These are phyloP conservation scores for Drosophila dives DNA, from an alignment of 2,888 invertebrate genomes.

Conservation along the genomic window DNA sequence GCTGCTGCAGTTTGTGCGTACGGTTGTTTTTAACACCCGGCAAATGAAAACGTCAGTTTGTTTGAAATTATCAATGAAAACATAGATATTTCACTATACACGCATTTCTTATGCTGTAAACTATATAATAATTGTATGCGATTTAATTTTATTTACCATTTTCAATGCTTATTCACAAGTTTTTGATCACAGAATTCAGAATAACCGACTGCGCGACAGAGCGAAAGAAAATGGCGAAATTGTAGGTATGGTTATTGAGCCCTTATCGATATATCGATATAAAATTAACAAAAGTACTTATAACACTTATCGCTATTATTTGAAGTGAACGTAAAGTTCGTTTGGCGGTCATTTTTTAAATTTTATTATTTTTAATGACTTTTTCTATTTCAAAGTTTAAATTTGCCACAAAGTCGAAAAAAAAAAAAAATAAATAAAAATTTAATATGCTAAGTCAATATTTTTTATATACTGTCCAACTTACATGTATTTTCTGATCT, in stretches of 20 bases:
- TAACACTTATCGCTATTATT: background rate
- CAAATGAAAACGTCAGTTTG: conserved; percentile 60
- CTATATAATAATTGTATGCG: conserved; percentile 18
- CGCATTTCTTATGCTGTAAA: conserved; percentile 43
- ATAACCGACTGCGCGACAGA: conserved; percentile 64
- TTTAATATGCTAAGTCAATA: background rate
- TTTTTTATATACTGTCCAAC: background rate
- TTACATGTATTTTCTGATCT: background rate
- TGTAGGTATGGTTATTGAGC: conserved; percentile 20
- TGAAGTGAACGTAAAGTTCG: background rate
- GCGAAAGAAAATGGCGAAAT: conserved; percentile 72
- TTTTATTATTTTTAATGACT: background rate
- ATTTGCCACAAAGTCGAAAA: background rate
- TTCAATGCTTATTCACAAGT: conserved; percentile 62
- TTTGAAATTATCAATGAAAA: conserved; percentile 65
- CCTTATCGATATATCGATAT: conserved; percentile 36
- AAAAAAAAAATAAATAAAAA: background rate
- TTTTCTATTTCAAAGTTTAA: background rate
- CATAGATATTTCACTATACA: conserved; percentile 21
- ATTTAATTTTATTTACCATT: conserved; percentile 61
- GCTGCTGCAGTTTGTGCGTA: conserved; percentile 34
- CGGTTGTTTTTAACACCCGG: conserved; percentile 62
- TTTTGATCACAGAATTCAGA: conserved; percentile 73
- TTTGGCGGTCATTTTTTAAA: conserved; percentile 11
- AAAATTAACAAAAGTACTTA: background rate